Evolutionary conservation across 2,888 invertebrate species (phyloP).

Genomic region (Seira sanloemensis): DNA sequence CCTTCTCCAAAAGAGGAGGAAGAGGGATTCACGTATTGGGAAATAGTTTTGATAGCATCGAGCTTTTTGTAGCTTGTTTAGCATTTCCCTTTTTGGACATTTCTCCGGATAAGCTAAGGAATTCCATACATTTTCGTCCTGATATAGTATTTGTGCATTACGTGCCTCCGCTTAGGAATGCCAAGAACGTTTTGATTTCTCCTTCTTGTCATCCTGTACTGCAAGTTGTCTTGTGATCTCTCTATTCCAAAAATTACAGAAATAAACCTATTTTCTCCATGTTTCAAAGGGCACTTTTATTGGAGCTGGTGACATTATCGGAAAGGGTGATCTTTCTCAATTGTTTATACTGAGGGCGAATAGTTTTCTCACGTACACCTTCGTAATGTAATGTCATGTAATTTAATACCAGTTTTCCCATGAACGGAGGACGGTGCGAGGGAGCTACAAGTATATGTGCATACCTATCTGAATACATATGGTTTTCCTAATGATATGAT

Average conservation of each 20-base stretch:
- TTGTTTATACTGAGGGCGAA: constrained; percentile 38
- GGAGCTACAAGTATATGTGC: too few species aligned
- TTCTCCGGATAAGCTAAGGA: constrained; percentile 23
- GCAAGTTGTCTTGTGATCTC: constrained; percentile 48
- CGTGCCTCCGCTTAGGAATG: constrained; percentile 53
- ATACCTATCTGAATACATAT: constrained; percentile 8
- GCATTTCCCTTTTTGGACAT: constrained; percentile 19
- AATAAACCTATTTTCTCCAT: constrained; percentile 26
- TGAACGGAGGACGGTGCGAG: constrained; percentile 26
- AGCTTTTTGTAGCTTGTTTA: background rate
- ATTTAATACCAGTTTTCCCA: constrained; percentile 52
- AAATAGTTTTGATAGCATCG: constrained; percentile 27
- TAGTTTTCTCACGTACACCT: constrained; percentile 56
- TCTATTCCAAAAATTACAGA: constrained; percentile 38
- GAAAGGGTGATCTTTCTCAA: constrained; percentile 25
- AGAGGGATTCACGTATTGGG: constrained; percentile 24
- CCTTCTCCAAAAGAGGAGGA: constrained; percentile 4
- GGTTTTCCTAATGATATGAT: too few species aligned
- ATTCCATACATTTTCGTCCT: background rate
- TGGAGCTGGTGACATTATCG: background rate
- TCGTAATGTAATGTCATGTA: constrained; percentile 57
- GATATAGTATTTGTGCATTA: background rate
- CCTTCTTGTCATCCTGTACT: constrained; percentile 55
- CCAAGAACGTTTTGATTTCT: constrained; percentile 65
- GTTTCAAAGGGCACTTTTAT: constrained; percentile 23